Evolutionary conservation across 1,140 invertebrate genomes (phyloP), one percentile per base, ranked within the genome.

Genomic region (Macrobrachium rosenbergii): DNA sequence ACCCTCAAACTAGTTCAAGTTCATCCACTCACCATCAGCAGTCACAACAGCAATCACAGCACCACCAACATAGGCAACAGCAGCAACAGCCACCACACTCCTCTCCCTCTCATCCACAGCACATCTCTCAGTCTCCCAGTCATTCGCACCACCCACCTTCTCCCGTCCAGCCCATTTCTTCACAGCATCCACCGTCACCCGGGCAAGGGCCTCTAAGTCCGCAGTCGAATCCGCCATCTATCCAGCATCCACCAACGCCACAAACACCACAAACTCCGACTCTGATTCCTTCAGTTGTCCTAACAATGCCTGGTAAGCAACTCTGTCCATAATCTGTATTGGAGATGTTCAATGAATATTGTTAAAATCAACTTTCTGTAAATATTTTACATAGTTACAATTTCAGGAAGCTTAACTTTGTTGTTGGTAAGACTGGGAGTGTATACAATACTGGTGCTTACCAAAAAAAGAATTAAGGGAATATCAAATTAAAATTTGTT

Each of bases 241-340:
- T 87, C 10, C 85, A 87, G 59, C 85, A 87, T 21, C 85, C 85
- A 0, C 85, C 85, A 45, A 87, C 84, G 12, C 85, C 85, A 28
- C 78, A 82, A 58, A 87, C 85, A 17, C 85, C 85, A 63, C 85
- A 76, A 23, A 87, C 85, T 5, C 85, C 85, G n/a, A 87, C 78
- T 43, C 62, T 87, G 37, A 87, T 81, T 58, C 78, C 85, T 28
- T 58, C 58, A n/a, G 82, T 83, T 10, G 73, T 83, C 16, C 69
- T 83, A 43, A 83, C 82, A 23, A 76, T 76, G 19, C 82, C 69
- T 67, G 69, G 69, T 72, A 72, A 72, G 69, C 14, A 37, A 21
- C 19, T 52, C 62, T 6, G 59, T 73, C 69, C 7, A 2, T 73
- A 21, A 0, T 73, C 2, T 19, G 5, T 73, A 5, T 21, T 14